These are phyloP conservation scores for Acrobasis consociella DNA, from an alignment of 2,888 invertebrate genomes.

Conservation along the genomic window DNA sequence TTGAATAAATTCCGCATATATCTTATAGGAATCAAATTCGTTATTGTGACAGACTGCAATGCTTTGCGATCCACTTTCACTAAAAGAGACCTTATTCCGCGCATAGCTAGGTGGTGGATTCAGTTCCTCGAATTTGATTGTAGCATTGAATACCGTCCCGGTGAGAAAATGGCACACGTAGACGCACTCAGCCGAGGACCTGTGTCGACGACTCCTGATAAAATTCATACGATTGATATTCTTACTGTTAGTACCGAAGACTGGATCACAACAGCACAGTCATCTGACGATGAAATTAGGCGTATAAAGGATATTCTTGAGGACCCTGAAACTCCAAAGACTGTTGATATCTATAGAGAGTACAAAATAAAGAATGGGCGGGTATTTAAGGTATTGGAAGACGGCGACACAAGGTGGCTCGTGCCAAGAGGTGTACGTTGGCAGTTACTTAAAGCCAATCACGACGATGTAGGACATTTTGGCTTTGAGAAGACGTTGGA, in stretches of 20 bases:
- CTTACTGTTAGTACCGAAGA: constrained; percentile 23
- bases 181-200: not conserved
- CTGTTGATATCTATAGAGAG: constrained; percentile 23
- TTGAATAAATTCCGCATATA: not conserved
- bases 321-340: constrained; percentile 24
- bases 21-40: not conserved
- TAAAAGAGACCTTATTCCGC: constrained; percentile 1
- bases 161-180: not conserved
- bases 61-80: not conserved
- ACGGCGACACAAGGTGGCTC: constrained; percentile 22
- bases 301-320: constrained; percentile 26
- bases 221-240: constrained; percentile 22
- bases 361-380: constrained; percentile 30
- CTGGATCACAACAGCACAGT: constrained; percentile 31
- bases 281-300: constrained; percentile 28
- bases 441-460: not conserved
- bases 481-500: constrained; percentile 27
- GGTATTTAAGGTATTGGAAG: constrained; percentile 25
- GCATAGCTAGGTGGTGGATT: not conserved
- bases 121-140: not conserved
- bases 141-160: not conserved
- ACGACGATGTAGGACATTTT: constrained; percentile 1
- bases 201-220: not conserved
- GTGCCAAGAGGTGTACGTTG: not conserved
- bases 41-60: constrained; percentile 1